Evolutionary conservation across 2,797 vertebrate species (phyloP).

Genomic region (Periparus ater): DNA sequence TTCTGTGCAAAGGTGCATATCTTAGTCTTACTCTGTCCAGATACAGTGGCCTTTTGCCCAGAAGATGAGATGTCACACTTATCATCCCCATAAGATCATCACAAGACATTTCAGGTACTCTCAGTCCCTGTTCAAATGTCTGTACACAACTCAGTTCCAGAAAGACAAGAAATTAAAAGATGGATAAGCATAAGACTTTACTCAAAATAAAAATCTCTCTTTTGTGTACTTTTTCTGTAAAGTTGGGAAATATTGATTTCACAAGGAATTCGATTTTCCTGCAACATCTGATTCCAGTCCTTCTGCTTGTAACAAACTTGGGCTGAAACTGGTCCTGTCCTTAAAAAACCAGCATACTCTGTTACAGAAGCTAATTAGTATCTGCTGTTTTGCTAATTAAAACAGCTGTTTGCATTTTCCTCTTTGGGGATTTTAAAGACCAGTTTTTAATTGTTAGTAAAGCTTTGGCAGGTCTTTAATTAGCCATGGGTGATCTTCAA

Average conservation of each 20-base stretch:
- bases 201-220: neutral
- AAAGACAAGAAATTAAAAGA: neutral
- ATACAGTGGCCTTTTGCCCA: neutral
- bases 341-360: slow-evolving; percentile 54
- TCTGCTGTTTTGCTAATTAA: slow-evolving; percentile 69
- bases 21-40: neutral
- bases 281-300: neutral
- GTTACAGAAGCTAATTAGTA: slow-evolving; percentile 69
- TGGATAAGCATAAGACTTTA: neutral
- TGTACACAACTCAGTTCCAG: neutral
- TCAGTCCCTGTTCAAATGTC: neutral
- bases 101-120: neutral
- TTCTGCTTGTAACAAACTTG: neutral
- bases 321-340: slow-evolving; percentile 39
- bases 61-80: neutral
- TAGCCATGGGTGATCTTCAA: slow-evolving; percentile 56
- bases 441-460: slow-evolving; percentile 68
- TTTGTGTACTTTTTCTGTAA: neutral
- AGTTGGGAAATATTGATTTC: neutral
- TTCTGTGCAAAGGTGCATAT: neutral
- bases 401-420: slow-evolving; percentile 65
- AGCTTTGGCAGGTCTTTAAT: slow-evolving; percentile 70
- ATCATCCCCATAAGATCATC: neutral
- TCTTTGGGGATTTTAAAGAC: slow-evolving; percentile 64
- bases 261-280: neutral